Conservation (phyloP, 1,140 invertebrate genomes). For the Apis cerana region DNA sequence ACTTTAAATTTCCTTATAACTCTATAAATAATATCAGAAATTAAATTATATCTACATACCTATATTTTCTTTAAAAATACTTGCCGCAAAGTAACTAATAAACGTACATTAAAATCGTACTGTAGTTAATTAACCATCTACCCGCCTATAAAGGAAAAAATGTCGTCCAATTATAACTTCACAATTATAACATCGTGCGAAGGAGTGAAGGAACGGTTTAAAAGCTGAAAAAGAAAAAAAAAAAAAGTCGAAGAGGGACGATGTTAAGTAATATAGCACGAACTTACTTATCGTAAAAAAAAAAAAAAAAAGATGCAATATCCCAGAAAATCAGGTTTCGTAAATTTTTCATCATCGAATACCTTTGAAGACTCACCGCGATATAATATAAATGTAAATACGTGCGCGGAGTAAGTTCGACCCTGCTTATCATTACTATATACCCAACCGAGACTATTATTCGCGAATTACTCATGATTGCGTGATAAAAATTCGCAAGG, state of each 20-base stretch:
- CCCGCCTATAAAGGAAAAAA: background rate
- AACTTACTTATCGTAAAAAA: background rate
- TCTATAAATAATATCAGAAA: background rate
- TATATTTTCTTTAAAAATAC: too few species aligned
- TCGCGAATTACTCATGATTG: constrained; percentile 18
- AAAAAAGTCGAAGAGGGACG: background rate
- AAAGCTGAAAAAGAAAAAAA: background rate
- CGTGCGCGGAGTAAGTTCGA: too few species aligned
- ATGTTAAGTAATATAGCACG: background rate
- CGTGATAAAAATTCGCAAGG: constrained; percentile 19
- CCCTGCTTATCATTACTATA: background rate
- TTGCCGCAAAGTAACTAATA: background rate
- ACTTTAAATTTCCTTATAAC: background rate
- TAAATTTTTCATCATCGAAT: constrained; percentile 4
- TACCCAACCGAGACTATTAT: background rate
- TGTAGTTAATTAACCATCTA: background rate
- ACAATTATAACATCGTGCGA: background rate
- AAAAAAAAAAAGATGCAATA: background rate
- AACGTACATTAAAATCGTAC: background rate
- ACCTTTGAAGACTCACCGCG: background rate
- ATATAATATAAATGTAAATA: constrained; percentile 39
- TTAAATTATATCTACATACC: background rate
- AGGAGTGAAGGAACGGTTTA: background rate
- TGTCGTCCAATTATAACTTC: background rate
- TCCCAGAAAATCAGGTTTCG: constrained; percentile 2